phyloP scores from a whole-genome alignment of 2,113 vertebrate species.

The Dasypus novemcinctus region DNA sequence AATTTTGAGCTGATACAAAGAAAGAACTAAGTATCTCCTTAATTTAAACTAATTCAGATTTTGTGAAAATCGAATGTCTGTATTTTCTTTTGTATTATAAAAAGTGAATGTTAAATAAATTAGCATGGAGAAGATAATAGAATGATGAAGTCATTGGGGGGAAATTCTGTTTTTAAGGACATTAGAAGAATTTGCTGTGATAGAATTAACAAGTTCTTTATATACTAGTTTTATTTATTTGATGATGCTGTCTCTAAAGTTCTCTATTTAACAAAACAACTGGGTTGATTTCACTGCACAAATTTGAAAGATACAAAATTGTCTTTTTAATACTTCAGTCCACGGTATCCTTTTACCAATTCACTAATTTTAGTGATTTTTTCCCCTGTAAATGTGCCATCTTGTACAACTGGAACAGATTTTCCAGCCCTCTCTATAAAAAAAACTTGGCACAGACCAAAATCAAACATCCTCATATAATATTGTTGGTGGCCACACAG shows the following conservation, averaged over 20 bases:
- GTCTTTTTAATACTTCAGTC: background rate
- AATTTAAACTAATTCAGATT: conserved; percentile 32
- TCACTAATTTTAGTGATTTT: conserved; percentile 25
- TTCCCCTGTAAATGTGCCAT: background rate
- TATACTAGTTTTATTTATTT: background rate
- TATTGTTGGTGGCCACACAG: background rate
- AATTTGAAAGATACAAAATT: background rate
- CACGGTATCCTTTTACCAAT: background rate
- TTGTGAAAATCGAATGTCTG: background rate
- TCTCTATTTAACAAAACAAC: background rate
- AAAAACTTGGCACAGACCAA: background rate
- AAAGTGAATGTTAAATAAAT: conserved; percentile 4
- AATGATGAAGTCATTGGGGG: background rate
- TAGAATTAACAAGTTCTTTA: background rate
- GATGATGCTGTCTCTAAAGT: background rate
- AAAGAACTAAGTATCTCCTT: background rate
- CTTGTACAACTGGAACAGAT: background rate
- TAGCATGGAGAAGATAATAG: background rate
- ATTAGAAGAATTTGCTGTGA: background rate
- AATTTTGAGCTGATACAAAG: background rate
- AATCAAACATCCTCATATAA: background rate
- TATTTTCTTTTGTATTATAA: background rate
- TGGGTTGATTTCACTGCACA: background rate
- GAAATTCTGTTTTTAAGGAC: background rate
- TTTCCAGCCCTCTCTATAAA: background rate